Evolutionary conservation across 2,797 vertebrate genomes (phyloP), one percentile per base, ranked within the genome.

Genomic region (Cirrhinus mrigala): DNA sequence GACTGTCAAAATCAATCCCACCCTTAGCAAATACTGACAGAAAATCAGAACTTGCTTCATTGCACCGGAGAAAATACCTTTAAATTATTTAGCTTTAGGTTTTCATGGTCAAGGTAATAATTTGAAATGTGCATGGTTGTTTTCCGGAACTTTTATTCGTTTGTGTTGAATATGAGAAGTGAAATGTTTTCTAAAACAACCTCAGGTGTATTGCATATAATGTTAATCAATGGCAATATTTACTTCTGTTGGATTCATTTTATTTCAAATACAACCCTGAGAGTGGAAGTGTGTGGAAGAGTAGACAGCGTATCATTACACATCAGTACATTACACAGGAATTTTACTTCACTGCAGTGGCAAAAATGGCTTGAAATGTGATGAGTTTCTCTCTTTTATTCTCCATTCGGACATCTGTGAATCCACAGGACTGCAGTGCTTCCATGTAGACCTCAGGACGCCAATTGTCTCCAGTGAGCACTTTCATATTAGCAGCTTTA

Each of bases 331-430:
- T 58, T 24, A 24, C n/a, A 60, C 10, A 60, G n/a, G 4, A 24
- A 24, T 60, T 33, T 92, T 58, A 93, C 85, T 94, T 94, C 3
- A 7, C 86, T 44, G 92, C 93, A 81, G 90, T 94, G 24, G 93
- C 94, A 85, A 90, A 95, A 81, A 96, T 93, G 9, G 90, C 93
- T 86, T 95, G 91, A 92, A 94, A 92, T 8, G 82, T 85, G 37
- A 90, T 48, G 9, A 44, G 6, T 69, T 84, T 81, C 12, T 92
- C 74, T 33, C 68, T 62, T 66, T 33, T 90, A 66, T 93, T 89
- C 74, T 94, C 92, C 91, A 95, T 92, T 56, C 66, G 90, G 79
- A 95, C 75, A 6, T 93, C 83, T 78, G 73, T 92, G 87, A 95
- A 95, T 70, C 95, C 94, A 33, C 91, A 90, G 60, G 91, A 91